phyloP scores from a whole-genome alignment of 2,113 vertebrate genomes.

The Centropus unirufus region DNA sequence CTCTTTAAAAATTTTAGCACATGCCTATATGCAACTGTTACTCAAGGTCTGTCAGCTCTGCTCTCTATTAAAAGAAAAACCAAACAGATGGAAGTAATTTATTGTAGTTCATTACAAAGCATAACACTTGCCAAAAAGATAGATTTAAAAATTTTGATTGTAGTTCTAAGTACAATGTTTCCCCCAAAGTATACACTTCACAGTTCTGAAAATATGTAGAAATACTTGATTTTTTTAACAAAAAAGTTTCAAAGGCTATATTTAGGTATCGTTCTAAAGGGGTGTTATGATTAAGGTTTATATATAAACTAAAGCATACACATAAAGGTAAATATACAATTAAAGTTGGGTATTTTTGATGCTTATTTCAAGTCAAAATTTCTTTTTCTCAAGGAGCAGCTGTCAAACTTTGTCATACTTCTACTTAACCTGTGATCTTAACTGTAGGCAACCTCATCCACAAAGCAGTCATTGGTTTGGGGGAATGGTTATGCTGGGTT shows the following conservation, averaged over 20 bases:
- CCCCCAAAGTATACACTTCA: background rate
- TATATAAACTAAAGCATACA: background rate
- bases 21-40: background rate
- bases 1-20: background rate
- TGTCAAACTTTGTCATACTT: background rate
- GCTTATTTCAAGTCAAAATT: background rate
- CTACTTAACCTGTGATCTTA: background rate
- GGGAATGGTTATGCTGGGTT: accelerated
- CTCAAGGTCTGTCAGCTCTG: background rate
- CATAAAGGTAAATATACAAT: background rate
- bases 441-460: background rate
- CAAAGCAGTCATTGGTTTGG: accelerated
- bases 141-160: background rate
- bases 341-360: background rate
- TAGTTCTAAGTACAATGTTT: background rate
- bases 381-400: background rate
- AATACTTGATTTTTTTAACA: background rate
- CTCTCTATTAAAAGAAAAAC: background rate
- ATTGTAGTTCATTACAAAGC: background rate
- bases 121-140: background rate
- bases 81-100: background rate
- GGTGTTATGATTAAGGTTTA: background rate
- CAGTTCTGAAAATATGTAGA: background rate
- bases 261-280: background rate
- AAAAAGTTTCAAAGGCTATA: background rate